Conservation (phyloP, 2,113 vertebrate genomes). For the Cathartes aura region DNA sequence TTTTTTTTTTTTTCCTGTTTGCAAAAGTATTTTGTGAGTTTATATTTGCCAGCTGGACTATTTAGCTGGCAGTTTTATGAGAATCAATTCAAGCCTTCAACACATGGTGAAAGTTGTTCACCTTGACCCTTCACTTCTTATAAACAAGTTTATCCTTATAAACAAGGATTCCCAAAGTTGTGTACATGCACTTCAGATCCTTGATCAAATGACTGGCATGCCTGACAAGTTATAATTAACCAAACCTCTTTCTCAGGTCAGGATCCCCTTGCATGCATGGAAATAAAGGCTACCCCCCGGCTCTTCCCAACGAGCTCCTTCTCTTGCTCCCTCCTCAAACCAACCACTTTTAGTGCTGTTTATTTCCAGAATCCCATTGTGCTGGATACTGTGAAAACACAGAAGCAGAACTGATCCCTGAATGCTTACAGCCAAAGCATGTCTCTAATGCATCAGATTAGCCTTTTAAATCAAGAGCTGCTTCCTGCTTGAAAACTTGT, state of each 20-base stretch:
- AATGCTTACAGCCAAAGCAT: neutral
- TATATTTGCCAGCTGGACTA: constrained; percentile 1
- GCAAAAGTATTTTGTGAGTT: neutral
- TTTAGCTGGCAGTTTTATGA: constrained; percentile 13
- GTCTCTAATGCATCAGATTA: neutral
- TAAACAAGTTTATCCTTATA: neutral
- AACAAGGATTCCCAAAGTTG: neutral
- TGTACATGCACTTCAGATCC: neutral
- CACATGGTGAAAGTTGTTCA: neutral
- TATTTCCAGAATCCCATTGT: neutral
- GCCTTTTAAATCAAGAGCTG: neutral
- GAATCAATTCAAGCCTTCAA: neutral
- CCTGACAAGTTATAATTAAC: neutral
- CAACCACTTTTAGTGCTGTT: neutral
- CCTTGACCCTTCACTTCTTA: neutral
- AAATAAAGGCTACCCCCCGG: neutral
- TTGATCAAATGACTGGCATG: neutral
- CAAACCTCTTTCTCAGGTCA: neutral
- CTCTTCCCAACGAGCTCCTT: neutral
- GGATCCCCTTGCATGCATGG: neutral
- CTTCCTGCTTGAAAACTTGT: neutral
- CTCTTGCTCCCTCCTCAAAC: neutral
- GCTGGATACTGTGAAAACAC: neutral
- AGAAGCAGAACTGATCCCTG: neutral
- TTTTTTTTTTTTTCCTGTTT: neutral